Evolutionary conservation across 1,140 invertebrate genomes (phyloP).

Genomic region (Neelides sp.): DNA sequence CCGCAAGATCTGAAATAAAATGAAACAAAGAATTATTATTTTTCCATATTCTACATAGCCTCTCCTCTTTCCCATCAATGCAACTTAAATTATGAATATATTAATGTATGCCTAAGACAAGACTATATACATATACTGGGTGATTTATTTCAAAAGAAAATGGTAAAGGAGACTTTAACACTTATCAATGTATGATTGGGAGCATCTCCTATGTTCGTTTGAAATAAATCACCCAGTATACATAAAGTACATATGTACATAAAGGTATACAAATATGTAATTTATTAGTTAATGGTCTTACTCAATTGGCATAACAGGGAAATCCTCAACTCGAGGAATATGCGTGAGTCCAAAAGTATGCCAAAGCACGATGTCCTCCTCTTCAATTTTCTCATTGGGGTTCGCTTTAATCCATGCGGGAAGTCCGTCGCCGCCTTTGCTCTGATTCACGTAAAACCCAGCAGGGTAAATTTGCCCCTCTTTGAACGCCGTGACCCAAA

Average conservation of each 20-base stretch:
- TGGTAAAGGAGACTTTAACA: neutral
- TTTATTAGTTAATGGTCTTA: conserved; percentile 7
- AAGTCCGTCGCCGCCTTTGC: conserved; percentile 21
- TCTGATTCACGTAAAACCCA: conserved; percentile 29
- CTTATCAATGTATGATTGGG: neutral
- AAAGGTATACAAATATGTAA: neutral
- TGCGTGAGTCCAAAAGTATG: conserved; percentile 29
- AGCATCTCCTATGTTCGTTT: neutral
- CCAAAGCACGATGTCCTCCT: conserved; percentile 28
- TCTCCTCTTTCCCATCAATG: no score
- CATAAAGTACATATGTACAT: neutral
- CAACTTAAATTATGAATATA: no score
- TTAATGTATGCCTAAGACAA: no score
- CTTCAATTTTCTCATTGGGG: conserved; percentile 6
- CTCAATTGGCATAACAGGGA: conserved; percentile 29
- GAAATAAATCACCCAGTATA: neutral
- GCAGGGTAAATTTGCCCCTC: conserved; percentile 17
- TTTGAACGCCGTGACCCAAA: conserved; percentile 23
- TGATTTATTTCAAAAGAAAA: neutral
- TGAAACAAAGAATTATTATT: conserved; percentile 3
- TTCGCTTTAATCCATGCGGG: conserved; percentile 15
- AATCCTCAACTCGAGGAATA: conserved; percentile 27
- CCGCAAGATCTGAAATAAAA: conserved; percentile 25
- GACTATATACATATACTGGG: no score
- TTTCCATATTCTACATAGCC: no score